These are phyloP conservation scores for Austrofundulus limnaeus DNA, from an alignment of 2,113 vertebrate species.

Conservation along the genomic window DNA sequence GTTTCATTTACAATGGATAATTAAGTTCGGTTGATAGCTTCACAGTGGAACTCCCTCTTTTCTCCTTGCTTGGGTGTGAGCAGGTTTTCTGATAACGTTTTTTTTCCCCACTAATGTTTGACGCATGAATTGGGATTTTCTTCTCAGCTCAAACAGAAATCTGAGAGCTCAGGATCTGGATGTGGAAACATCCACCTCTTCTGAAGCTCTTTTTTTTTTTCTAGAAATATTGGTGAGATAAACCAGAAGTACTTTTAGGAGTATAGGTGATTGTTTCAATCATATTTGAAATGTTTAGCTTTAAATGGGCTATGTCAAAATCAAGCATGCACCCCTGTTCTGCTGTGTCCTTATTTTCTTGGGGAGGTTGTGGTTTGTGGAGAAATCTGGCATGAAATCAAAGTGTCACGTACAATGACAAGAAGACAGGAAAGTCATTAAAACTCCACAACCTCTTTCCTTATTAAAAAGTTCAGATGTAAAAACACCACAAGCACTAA, in stretches of 20 bases:
- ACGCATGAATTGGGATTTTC: conserved; percentile 63
- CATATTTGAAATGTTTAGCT: too few species aligned
- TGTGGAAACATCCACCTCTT: background rate
- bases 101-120: conserved; percentile 49
- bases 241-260: background rate
- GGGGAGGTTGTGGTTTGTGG: background rate
- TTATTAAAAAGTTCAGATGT: conserved; percentile 21
- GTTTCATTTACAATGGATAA: conserved; percentile 74
- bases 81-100: conserved; percentile 64
- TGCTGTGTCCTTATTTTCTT: background rate
- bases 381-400: conserved; percentile 13
- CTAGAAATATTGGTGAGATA: conserved; percentile 2
- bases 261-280: too few species aligned
- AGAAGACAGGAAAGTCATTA: conserved; percentile 38
- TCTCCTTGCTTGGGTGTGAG: conserved; percentile 54
- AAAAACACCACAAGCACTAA: conserved; percentile 12
- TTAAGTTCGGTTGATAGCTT: conserved; percentile 71
- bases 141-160: conserved; percentile 42
- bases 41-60: conserved; percentile 56
- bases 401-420: conserved; percentile 23
- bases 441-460: background rate
- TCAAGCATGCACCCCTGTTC: background rate
- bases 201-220: conserved; percentile 3
- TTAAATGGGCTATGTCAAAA: too few species aligned
- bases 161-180: conserved; percentile 19